A percentile compares a stretch with the other conserved stretches of the same genome.
Conservation (phyloP, 2,888 invertebrate species). For the Stegana nigrithorax region DNA sequence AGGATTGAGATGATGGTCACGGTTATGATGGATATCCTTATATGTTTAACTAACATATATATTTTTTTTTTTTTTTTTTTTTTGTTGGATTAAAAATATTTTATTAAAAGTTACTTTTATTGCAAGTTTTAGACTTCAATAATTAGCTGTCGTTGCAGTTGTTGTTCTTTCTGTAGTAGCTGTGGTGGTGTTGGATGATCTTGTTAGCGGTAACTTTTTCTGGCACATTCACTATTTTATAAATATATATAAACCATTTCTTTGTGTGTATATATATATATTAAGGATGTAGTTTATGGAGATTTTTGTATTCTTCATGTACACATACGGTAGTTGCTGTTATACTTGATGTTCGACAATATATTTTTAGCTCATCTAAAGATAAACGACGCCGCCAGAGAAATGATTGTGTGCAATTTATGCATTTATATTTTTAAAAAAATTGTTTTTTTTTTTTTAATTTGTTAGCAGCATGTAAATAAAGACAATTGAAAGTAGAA, state of each 20-base stretch:
- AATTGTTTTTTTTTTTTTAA: conserved; percentile 27
- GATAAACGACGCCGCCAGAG: not conserved
- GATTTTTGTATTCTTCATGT: not conserved
- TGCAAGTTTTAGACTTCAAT: not conserved
- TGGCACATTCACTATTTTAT: not conserved
- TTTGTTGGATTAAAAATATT: not conserved
- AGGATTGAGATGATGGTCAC: too few relatives aligned
- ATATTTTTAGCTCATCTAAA: conserved; percentile 8
- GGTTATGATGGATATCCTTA: too few relatives aligned
- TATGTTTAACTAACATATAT: too few relatives aligned
- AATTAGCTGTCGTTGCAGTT: not conserved
- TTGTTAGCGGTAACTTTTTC: not conserved
- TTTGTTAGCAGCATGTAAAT: conserved; percentile 59
- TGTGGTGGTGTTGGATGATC: not conserved
- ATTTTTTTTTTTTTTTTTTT: not conserved
- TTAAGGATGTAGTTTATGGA: too few relatives aligned
- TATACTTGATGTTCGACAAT: not conserved
- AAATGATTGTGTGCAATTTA: conserved; percentile 26
- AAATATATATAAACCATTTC: too few relatives aligned
- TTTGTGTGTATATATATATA: too few relatives aligned
- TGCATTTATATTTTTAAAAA: conserved; percentile 24
- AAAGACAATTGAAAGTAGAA: conserved; percentile 49
- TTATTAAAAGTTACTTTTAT: not conserved
- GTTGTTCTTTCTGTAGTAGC: not conserved
- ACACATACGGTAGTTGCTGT: conserved; percentile 1